Conservation (phyloP, 2,797 vertebrate species). For the Halcyon chelicuti region DNA sequence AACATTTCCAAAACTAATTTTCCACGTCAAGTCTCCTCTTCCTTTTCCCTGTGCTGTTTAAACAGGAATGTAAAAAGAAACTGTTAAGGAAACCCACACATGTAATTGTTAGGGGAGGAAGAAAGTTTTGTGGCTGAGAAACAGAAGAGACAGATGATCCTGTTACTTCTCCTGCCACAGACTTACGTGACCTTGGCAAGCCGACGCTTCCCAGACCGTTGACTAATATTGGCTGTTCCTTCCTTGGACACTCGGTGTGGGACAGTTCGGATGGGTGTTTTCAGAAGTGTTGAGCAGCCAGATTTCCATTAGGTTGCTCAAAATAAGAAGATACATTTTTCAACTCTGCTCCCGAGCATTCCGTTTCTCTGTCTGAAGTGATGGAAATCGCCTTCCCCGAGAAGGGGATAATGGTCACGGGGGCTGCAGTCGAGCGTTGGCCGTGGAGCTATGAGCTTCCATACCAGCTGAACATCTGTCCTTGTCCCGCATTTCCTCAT, state of each 20-base stretch:
- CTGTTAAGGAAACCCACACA: slow-evolving; percentile 70
- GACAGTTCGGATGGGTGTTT: not conserved
- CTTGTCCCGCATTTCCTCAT: not conserved
- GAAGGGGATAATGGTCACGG: not conserved
- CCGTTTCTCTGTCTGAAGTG: not conserved
- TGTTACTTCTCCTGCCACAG: slow-evolving; percentile 58
- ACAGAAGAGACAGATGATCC: slow-evolving; percentile 58
- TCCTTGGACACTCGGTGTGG: not conserved
- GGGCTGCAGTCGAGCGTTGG: fast-evolving
- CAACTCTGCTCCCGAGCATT: not conserved
- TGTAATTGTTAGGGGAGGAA: slow-evolving; percentile 65
- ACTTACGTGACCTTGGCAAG: slow-evolving; percentile 47
- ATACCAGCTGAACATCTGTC: not conserved
- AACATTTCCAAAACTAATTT: slow-evolving; percentile 74
- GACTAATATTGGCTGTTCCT: not conserved
- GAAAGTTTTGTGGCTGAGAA: slow-evolving; percentile 57
- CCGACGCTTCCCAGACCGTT: not conserved
- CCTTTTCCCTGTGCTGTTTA: slow-evolving; percentile 72
- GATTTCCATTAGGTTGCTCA: slow-evolving; percentile 4
- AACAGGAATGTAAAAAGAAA: slow-evolving; percentile 75
- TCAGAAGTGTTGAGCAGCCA: not conserved
- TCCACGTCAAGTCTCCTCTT: slow-evolving; percentile 73
- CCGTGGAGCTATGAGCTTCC: not conserved
- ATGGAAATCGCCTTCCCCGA: not conserved
- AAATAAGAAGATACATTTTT: not conserved